Percentiles rank a stretch among this genome's conserved stretches.
phyloP scores from a whole-genome alignment of 2,113 vertebrate species.

The Geococcyx californianus region DNA sequence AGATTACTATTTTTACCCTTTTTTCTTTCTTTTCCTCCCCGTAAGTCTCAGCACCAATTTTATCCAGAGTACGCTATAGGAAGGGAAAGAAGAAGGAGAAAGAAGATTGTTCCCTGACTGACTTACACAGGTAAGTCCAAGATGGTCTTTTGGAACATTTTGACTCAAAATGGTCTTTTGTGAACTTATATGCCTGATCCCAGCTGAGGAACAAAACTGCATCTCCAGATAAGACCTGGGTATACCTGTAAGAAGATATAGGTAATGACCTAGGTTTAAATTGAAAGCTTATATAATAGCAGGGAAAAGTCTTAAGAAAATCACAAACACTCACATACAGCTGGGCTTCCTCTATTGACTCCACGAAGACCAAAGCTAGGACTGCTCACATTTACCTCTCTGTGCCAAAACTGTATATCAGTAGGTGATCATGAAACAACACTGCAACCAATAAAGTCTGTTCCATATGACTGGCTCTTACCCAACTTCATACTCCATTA shows the following conservation, averaged over 20 bases:
- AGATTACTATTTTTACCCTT: neutral
- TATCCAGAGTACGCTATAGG: neutral
- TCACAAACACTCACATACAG: neutral
- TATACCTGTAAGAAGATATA: neutral
- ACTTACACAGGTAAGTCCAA: neutral
- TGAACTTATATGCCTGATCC: neutral
- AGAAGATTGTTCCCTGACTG: neutral
- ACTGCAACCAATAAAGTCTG: neutral
- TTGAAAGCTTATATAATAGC: neutral
- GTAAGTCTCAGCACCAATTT: neutral
- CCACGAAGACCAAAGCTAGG: neutral
- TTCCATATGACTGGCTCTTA: neutral
- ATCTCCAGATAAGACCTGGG: neutral
- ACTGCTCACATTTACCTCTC: neutral
- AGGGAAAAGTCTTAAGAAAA: constrained; percentile 12
- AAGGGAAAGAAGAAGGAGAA: neutral
- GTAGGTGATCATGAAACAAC: neutral
- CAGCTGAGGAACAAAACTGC: neutral
- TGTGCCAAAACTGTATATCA: neutral
- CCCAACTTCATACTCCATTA: neutral
- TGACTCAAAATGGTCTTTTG: neutral
- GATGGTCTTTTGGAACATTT: neutral
- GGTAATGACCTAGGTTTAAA: neutral
- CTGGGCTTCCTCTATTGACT: neutral
- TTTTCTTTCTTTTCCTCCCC: neutral